A percentile compares a stretch with the other conserved stretches of the same genome.
These are phyloP conservation scores for Pongo pygmaeus DNA, from an alignment of 2,113 vertebrate species.

Conservation along the genomic window DNA sequence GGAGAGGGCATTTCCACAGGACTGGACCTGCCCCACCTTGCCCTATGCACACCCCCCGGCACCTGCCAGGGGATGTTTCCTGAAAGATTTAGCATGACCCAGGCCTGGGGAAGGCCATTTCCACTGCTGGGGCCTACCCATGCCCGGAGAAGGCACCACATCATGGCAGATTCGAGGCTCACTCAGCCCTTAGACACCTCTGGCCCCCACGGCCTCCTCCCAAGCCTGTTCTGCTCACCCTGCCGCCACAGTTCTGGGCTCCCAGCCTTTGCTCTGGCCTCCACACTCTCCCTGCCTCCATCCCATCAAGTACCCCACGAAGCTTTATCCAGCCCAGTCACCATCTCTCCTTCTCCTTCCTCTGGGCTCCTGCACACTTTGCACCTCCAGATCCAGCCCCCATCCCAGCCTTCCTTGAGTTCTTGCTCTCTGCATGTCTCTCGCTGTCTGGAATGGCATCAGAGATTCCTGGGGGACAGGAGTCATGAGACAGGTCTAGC, in stretches of 20 bases:
- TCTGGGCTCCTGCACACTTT: neutral
- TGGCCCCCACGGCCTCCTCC: neutral
- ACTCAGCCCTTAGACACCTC: no score
- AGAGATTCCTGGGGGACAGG: neutral
- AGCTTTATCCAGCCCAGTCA: neutral
- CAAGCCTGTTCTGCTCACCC: neutral
- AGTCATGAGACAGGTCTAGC: neutral
- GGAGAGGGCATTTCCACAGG: neutral
- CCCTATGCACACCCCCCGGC: neutral
- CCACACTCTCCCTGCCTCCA: accelerated
- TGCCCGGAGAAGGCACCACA: neutral
- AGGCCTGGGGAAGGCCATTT: neutral
- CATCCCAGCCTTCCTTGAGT: neutral
- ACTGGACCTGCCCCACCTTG: neutral
- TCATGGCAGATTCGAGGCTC: accelerated
- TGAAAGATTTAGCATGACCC: neutral
- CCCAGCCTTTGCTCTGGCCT: neutral
- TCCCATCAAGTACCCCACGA: no score
- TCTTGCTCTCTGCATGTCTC: neutral
- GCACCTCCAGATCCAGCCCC: neutral
- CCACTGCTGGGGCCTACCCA: neutral
- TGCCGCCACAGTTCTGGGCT: neutral
- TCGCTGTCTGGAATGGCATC: neutral
- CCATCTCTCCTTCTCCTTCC: neutral
- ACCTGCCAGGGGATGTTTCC: neutral